Base-by-base conservation (phyloP, 2,113 vertebrate genomes). In the Spermophilus dauricus region DNA sequence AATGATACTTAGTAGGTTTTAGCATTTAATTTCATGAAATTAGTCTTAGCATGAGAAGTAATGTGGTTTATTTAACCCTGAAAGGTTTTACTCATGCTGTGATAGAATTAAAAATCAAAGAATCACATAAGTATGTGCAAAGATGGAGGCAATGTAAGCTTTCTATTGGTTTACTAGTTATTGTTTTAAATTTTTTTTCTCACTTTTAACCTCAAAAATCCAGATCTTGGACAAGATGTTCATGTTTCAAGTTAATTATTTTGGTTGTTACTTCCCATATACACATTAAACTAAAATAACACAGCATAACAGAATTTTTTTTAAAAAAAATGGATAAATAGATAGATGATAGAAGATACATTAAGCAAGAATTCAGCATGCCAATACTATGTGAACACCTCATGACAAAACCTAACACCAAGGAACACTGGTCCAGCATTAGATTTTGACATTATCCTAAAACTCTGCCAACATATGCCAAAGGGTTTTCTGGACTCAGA, bases 341-440 rank as follows among this genome's bases (percentile, higher is more conserved):
- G 18, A 53, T 67, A 81, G 53, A 75, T 85, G 70, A 82, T 8
- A 58, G 16, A 51, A 81, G n/a, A 81, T 30, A 51, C 2, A 76
- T n/a, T 70, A 73, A 78, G 28, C 73, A 89, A 96, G 39, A 75
- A 76, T 32, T 7, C 63, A 84, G 90, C 98, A 97, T 97, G 97
- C 96, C 94, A 42, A 83, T 9, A 81, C 82, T 96, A 92, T 95
- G 95, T 97, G 97, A 97, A 96, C 91, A 91, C 34, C 75, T 96
- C 96, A 97, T 63, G 84, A 72, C 96, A 96, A 98, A 97, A 96
- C 14, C 88, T 93, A 95, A 95, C 39, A 72, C 95, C 96, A 91
- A 48, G 39, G 22, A 89, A 84, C 96, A 96, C 34, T 12, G 8
- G 56, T 20, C 34, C 95, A 81, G 92, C 61, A 72, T 95, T 92